These are phyloP conservation scores for Pherbina coryleti DNA, from an alignment of 2,888 invertebrate genomes.

Conservation along the genomic window DNA sequence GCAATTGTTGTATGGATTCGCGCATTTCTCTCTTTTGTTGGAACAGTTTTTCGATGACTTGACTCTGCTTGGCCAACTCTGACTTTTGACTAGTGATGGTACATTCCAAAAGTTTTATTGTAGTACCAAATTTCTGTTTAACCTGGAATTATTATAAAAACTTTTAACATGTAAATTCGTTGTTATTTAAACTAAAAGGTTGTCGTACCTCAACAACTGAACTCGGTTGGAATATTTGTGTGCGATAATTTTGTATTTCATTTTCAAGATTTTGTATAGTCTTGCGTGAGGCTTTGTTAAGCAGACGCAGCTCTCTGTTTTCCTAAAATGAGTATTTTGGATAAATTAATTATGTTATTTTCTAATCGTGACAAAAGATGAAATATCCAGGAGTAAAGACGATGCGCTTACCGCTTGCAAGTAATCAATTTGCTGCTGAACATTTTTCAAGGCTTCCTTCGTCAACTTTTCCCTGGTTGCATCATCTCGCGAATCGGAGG, in stretches of 20 bases:
- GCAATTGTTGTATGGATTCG: slow-evolving; percentile 52
- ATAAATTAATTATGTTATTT: background rate
- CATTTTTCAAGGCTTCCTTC: slow-evolving; percentile 64
- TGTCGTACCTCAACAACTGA: slow-evolving; percentile 53
- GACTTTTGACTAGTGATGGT: slow-evolving; percentile 63
- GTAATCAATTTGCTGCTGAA: slow-evolving; percentile 65
- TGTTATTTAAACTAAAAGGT: background rate
- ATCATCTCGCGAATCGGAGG: slow-evolving; percentile 48
- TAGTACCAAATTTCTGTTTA: slow-evolving; percentile 71
- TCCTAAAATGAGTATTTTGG: slow-evolving; percentile 69
- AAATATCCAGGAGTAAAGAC: background rate
- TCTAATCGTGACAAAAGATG: background rate
- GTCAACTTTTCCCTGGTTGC: slow-evolving; percentile 56
- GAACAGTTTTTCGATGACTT: slow-evolving; percentile 51
- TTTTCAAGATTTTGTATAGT: slow-evolving; percentile 77
- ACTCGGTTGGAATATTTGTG: slow-evolving; percentile 52
- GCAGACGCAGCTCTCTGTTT: slow-evolving; percentile 75
- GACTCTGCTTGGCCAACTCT: slow-evolving; percentile 52
- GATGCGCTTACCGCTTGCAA: slow-evolving; percentile 59
- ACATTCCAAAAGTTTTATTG: slow-evolving; percentile 72
- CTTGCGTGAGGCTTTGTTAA: slow-evolving; percentile 78
- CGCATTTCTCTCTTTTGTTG: slow-evolving; percentile 53
- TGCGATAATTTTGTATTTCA: slow-evolving; percentile 74
- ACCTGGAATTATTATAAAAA: slow-evolving; percentile 57
- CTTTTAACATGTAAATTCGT: background rate